These are phyloP conservation scores for Papilio demoleus DNA, from an alignment of 2,888 invertebrate genomes.

Conservation along the genomic window DNA sequence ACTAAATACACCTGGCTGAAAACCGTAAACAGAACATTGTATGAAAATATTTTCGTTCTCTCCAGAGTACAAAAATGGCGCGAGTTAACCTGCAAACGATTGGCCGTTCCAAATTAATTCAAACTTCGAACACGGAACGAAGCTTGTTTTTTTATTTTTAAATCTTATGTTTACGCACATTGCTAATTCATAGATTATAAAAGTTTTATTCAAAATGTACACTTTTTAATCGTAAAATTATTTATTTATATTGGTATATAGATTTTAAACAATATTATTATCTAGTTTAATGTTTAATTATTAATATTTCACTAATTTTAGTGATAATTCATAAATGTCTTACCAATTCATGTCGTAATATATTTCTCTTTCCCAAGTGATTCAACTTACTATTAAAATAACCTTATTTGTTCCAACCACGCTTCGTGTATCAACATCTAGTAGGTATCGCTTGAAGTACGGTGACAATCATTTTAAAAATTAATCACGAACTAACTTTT, in stretches of 20 bases:
- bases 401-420: conserved; percentile 37
- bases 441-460: conserved; percentile 43
- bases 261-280: too few relatives aligned
- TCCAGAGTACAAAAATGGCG: conserved; percentile 4
- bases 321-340: not conserved
- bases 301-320: too few relatives aligned
- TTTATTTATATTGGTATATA: too few relatives aligned
- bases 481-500: not conserved
- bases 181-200: not conserved
- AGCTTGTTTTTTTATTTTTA: conserved; percentile 25
- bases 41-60: conserved; percentile 3
- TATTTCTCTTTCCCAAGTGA: conserved; percentile 15
- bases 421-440: conserved; percentile 33
- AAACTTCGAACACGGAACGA: conserved; percentile 22
- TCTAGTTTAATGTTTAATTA: too few relatives aligned
- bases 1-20: not conserved
- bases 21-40: not conserved
- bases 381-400: conserved; percentile 31
- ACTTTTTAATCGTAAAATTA: too few relatives aligned
- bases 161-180: conserved; percentile 18
- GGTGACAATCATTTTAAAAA: conserved; percentile 31
- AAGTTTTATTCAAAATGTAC: not conserved
- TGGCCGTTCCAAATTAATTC: conserved; percentile 28
- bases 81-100: conserved; percentile 6
- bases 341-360: not conserved